Conservation (phyloP, 2,113 vertebrate genomes). For the Sinosuthora webbiana region DNA sequence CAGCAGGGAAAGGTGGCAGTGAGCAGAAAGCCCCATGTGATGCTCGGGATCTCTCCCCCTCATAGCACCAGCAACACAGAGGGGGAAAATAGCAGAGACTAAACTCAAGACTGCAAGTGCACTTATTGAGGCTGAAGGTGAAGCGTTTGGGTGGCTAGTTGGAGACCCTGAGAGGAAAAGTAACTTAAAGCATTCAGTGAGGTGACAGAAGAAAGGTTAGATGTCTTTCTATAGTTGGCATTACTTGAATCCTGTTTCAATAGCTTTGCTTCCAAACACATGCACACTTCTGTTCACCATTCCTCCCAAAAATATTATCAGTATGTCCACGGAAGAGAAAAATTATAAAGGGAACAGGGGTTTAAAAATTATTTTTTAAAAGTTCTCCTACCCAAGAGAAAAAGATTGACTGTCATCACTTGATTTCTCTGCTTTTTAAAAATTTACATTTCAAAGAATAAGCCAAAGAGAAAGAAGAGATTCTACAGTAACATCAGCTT, state of each 20-base stretch:
- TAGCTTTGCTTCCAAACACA: neutral
- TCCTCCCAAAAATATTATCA: neutral
- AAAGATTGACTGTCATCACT: neutral
- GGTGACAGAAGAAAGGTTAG: neutral
- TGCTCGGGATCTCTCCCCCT: neutral
- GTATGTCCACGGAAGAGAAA: neutral
- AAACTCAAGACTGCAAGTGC: neutral
- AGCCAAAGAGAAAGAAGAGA: neutral
- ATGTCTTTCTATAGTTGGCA: neutral
- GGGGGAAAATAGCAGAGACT: neutral
- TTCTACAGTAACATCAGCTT: neutral
- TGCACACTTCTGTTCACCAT: neutral
- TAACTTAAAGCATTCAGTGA: neutral
- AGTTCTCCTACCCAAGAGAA: neutral
- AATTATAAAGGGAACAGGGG: neutral
- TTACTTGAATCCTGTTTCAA: neutral
- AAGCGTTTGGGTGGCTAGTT: rapidly evolving
- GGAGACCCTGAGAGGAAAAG: neutral
- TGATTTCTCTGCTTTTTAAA: neutral
- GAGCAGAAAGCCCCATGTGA: neutral
- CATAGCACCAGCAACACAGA: rapidly evolving
- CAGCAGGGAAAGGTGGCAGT: neutral
- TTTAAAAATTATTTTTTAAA: neutral
- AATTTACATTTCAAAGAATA: constrained; percentile 33
- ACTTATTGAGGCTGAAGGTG: neutral